Conservation (phyloP, 1,140 invertebrate species). For the Bombus impatiens region DNA sequence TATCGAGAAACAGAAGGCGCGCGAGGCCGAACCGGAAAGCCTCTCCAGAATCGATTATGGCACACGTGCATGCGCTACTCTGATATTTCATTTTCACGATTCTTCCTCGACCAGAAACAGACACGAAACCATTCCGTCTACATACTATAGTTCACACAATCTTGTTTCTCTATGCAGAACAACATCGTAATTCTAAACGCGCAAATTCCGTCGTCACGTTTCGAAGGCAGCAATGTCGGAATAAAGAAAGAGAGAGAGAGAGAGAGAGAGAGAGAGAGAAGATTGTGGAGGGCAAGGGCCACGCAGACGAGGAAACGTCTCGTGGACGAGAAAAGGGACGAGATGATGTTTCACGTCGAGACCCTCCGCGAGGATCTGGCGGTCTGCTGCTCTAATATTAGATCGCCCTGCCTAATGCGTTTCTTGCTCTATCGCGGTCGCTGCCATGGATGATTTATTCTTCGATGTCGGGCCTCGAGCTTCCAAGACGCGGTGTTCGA, state of each 20-base stretch:
- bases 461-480: background rate
- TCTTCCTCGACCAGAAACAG: background rate
- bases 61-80: constrained; percentile 2
- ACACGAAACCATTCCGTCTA: background rate
- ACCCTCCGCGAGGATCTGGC: constrained; percentile 55
- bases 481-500: background rate
- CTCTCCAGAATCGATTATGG: constrained; percentile 28
- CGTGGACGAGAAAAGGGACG: constrained; percentile 38
- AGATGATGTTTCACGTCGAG: constrained; percentile 58
- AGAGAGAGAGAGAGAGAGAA: background rate
- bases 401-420: constrained; percentile 52
- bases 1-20: background rate
- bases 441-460: constrained; percentile 42
- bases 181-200: constrained; percentile 5
- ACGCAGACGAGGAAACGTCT: background rate
- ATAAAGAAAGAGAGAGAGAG: no score
- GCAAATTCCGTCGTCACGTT: constrained; percentile 39
- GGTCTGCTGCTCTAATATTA: constrained; percentile 65
- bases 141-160: background rate
- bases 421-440: constrained; percentile 43
- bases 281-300: background rate
- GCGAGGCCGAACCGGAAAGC: background rate
- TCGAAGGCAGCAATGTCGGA: constrained; percentile 25
- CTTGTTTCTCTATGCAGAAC: constrained; percentile 27
- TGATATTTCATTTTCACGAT: constrained; percentile 18